Evolutionary conservation across 2,888 invertebrate species (phyloP).

Genomic region (Volucella inflata): DNA sequence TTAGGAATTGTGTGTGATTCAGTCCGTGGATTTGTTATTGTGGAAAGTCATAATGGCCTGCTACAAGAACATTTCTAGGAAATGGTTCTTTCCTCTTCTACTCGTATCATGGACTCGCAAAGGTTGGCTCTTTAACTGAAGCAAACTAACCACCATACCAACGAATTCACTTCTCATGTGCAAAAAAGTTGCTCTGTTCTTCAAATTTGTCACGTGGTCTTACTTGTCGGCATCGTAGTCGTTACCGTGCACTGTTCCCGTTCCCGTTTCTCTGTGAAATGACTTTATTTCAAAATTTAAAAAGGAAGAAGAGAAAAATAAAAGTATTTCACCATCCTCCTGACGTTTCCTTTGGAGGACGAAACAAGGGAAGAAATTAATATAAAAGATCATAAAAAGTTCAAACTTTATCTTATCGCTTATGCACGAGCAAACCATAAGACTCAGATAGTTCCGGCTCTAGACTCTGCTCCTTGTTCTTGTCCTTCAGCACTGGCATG

Average conservation of each 20-base stretch:
- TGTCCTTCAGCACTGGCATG: background rate
- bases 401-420: constrained; percentile 55
- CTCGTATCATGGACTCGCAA: no score
- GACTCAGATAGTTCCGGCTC: background rate
- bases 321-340: background rate
- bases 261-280: constrained; percentile 21
- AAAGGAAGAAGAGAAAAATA: background rate
- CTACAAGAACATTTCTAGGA: no score
- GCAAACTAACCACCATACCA: background rate
- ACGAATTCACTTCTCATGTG: constrained; percentile 56
- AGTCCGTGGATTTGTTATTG: no score
- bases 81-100: no score
- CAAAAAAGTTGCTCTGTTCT: constrained; percentile 56
- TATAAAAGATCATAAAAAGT: constrained; percentile 43
- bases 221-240: background rate
- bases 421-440: background rate
- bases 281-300: constrained; percentile 9
- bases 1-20: no score
- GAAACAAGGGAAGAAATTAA: constrained; percentile 11
- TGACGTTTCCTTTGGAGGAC: background rate
- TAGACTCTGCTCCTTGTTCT: background rate
- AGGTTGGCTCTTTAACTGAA: no score
- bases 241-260: background rate
- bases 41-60: no score
- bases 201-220: constrained; percentile 61